phyloP scores from a whole-genome alignment of 2,797 vertebrate genomes.

The Sebastes aleutianus region DNA sequence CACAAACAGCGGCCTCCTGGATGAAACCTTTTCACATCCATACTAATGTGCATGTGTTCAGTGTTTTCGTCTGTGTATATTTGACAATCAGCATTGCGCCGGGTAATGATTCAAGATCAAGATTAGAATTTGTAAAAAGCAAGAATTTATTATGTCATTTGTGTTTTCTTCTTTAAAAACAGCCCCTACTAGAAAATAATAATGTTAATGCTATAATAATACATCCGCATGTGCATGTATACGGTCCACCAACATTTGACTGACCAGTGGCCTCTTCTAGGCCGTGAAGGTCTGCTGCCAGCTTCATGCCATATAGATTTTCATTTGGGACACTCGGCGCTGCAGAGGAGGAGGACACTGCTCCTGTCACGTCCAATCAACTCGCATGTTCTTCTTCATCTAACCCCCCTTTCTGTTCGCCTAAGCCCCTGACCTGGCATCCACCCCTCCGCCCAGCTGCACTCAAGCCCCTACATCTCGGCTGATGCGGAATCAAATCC shows the following conservation, averaged over 20 bases:
- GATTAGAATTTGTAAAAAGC: too few relatives aligned
- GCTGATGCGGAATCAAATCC: conserved; percentile 17
- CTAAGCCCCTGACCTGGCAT: conserved; percentile 38
- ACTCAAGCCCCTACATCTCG: conserved; percentile 1
- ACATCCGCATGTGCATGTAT: background rate
- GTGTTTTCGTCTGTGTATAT: background rate
- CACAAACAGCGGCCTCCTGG: too few relatives aligned
- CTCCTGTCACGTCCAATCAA: conserved; percentile 82
- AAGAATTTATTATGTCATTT: background rate
- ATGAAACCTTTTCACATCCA: too few relatives aligned
- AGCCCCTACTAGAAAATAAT: background rate
- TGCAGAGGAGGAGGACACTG: conserved; percentile 72
- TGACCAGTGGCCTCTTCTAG: conserved; percentile 28
- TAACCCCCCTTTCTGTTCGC: conserved; percentile 37
- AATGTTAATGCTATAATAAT: too few relatives aligned
- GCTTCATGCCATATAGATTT: conserved; percentile 80
- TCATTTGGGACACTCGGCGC: conserved; percentile 78
- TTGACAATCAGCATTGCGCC: background rate
- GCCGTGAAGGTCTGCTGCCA: conserved; percentile 52
- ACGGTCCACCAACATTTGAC: background rate
- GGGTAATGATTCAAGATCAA: too few relatives aligned
- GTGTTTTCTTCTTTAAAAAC: background rate
- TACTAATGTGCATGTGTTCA: background rate
- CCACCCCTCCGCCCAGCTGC: conserved; percentile 23
- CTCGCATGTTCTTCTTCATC: conserved; percentile 76